Conservation (phyloP, 2,888 invertebrate genomes). For the Notodonta ziczac region DNA sequence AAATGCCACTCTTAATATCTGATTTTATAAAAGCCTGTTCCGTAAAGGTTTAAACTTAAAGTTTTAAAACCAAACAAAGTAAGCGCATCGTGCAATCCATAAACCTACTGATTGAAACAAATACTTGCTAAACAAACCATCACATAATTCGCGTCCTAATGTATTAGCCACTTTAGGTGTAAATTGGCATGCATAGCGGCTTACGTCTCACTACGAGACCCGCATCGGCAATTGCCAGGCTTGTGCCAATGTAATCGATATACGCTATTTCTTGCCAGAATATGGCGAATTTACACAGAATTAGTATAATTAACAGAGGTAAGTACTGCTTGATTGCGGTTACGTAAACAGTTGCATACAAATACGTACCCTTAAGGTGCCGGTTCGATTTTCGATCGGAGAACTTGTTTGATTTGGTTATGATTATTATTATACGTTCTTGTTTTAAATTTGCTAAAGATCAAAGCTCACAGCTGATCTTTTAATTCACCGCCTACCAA, state of each 20-base stretch:
- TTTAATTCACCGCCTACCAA: too few species aligned
- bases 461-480: too few species aligned
- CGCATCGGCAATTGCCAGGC: slow-evolving; percentile 6
- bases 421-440: background rate
- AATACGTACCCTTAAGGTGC: background rate
- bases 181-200: slow-evolving; percentile 7
- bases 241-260: slow-evolving; percentile 5
- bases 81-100: background rate
- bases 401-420: background rate
- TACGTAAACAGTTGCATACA: slow-evolving; percentile 3
- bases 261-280: slow-evolving; percentile 4
- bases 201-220: slow-evolving; percentile 7
- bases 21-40: too few species aligned
- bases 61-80: background rate
- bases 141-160: slow-evolving; percentile 3
- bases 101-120: slow-evolving; percentile 2
- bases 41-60: too few species aligned
- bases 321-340: background rate
- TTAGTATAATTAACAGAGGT: slow-evolving; percentile 5
- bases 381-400: background rate
- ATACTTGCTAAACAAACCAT: background rate
- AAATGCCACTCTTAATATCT: too few species aligned
- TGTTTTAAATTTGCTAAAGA: too few species aligned
- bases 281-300: slow-evolving; percentile 1
- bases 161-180: slow-evolving; percentile 6